Conservation (phyloP, 2,888 invertebrate genomes). For the Stenurella melanura region DNA sequence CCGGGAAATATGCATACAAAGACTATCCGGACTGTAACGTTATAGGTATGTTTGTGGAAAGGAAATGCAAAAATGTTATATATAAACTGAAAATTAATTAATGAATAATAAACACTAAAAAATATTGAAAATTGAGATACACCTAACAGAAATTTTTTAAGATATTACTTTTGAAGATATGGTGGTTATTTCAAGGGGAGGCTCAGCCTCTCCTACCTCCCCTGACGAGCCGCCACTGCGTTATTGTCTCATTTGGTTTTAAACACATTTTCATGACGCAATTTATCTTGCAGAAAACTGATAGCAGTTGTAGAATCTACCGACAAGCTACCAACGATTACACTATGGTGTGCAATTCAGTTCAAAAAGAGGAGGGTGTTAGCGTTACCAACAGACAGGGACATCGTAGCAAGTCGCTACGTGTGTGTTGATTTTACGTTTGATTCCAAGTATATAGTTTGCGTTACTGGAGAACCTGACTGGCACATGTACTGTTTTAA, state of each 20-base stretch:
- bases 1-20: no score
- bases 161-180: no score
- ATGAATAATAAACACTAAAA: no score
- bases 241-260: background rate
- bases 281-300: constrained; percentile 75
- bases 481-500: constrained; percentile 88
- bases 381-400: constrained; percentile 70
- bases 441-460: constrained; percentile 87
- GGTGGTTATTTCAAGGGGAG: no score
- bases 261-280: background rate
- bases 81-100: no score
- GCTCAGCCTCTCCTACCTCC: no score
- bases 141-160: no score
- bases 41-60: no score
- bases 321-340: constrained; percentile 75
- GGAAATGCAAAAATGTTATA: no score
- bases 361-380: constrained; percentile 83
- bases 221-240: no score
- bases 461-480: constrained; percentile 89
- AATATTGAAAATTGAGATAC: no score
- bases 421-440: constrained; percentile 85
- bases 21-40: no score
- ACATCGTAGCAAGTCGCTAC: constrained; percentile 76
- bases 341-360: constrained; percentile 83
- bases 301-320: constrained; percentile 79